Conservation (phyloP, 1,140 invertebrate genomes). For the Himalopsyche phryganea region DNA sequence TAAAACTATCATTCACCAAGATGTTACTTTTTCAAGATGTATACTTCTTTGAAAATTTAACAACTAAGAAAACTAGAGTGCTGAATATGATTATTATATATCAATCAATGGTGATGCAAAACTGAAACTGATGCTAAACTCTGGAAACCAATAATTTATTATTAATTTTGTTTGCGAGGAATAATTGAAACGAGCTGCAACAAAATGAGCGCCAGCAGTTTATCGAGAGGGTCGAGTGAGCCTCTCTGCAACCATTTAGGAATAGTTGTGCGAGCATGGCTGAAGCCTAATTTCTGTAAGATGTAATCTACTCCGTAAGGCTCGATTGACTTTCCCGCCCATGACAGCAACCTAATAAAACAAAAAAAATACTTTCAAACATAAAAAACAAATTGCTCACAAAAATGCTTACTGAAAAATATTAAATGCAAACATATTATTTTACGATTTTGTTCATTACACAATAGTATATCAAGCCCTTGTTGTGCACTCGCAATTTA, state of each 20-base stretch:
- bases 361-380: no score
- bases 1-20: no score
- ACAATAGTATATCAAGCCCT: neutral
- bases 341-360: conserved; percentile 74
- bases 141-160: no score
- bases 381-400: no score
- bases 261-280: conserved; percentile 94
- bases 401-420: neutral
- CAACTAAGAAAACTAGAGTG: no score
- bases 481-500: no score
- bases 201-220: conserved; percentile 71
- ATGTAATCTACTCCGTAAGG: conserved; percentile 98
- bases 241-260: conserved; percentile 99
- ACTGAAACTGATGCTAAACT: no score
- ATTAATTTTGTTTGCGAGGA: conserved; percentile 37
- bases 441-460: no score
- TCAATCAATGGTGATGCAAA: no score
- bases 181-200: conserved; percentile 61
- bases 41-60: no score
- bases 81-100: no score
- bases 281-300: conserved; percentile 93
- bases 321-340: conserved; percentile 94
- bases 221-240: conserved; percentile 93
- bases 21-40: no score
- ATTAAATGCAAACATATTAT: conserved; percentile 7